Percentiles rank a stretch among this genome's conserved stretches.
Evolutionary conservation across 2,888 invertebrate genomes (phyloP).

Genomic region (Hymenopus coronatus): DNA sequence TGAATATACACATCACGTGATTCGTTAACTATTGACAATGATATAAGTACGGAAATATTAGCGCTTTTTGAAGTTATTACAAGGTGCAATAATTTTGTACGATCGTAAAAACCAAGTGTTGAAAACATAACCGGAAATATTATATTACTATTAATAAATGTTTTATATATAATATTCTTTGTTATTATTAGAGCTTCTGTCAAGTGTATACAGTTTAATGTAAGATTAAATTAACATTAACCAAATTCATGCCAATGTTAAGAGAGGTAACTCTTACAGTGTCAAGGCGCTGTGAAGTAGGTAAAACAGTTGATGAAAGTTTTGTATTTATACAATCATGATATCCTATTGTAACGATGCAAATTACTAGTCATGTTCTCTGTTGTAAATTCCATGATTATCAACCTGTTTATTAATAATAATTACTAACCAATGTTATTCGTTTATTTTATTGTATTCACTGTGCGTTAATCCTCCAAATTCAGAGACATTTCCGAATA

Average conservation of each 20-base stretch:
- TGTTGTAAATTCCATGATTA: constrained; percentile 1
- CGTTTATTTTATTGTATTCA: not conserved
- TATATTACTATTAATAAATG: not conserved
- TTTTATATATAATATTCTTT: constrained; percentile 1
- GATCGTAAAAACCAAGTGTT: not conserved
- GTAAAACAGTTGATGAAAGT: not conserved
- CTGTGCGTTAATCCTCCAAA: too few species aligned
- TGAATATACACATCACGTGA: not conserved
- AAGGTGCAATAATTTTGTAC: constrained; percentile 6
- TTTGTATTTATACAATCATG: constrained; percentile 2
- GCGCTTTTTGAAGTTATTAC: not conserved
- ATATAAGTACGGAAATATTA: not conserved
- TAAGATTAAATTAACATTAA: not conserved
- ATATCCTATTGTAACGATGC: not conserved
- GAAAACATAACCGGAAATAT: not conserved
- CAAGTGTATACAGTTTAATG: not conserved
- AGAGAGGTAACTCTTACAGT: not conserved
- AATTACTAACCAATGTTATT: not conserved
- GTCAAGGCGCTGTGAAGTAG: not conserved
- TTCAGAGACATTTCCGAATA: too few species aligned
- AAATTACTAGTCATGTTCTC: not conserved
- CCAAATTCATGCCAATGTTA: not conserved
- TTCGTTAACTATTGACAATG: not conserved
- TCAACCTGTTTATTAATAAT: constrained; percentile 1
- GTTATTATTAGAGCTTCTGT: not conserved